Percentiles rank a stretch among this genome's conserved stretches.
These are phyloP conservation scores for Frankliniella fusca DNA, from an alignment of 2,888 invertebrate genomes.

Conservation along the genomic window DNA sequence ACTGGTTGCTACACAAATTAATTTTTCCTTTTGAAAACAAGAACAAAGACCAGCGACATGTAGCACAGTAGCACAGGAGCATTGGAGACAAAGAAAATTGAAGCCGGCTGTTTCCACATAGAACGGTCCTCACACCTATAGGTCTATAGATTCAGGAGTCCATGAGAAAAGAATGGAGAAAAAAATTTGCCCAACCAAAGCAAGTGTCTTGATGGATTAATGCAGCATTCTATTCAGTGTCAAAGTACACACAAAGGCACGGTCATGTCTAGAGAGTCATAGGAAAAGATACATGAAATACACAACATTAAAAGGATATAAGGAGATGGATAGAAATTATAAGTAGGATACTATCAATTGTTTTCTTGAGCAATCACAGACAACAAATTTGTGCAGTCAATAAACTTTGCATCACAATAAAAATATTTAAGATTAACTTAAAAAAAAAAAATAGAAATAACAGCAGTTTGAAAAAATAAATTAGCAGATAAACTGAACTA, in stretches of 20 bases:
- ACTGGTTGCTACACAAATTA: too few relatives aligned
- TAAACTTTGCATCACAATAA: slow-evolving; percentile 23
- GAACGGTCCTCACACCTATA: slow-evolving; percentile 6
- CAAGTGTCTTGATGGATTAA: too few relatives aligned
- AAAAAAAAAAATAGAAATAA: neutral
- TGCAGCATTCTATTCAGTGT: too few relatives aligned
- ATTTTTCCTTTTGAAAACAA: neutral
- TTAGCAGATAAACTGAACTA: too few relatives aligned
- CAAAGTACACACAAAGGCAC: too few relatives aligned
- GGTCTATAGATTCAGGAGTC: slow-evolving; percentile 15
- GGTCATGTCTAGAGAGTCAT: neutral
- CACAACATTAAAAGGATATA: neutral
- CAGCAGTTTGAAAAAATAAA: neutral
- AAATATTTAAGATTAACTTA: neutral
- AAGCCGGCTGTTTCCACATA: neutral
- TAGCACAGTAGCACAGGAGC: too few relatives aligned
- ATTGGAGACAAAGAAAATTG: too few relatives aligned
- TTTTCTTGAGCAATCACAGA: slow-evolving; percentile 26
- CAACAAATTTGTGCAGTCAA: slow-evolving; percentile 25
- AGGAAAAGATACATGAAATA: neutral
- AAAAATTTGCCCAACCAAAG: neutral
- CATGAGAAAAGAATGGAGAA: neutral
- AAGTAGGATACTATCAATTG: neutral
- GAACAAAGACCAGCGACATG: neutral
- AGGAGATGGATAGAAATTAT: neutral